Conservation (phyloP, 2,113 vertebrate species). For the Lota lota region DNA sequence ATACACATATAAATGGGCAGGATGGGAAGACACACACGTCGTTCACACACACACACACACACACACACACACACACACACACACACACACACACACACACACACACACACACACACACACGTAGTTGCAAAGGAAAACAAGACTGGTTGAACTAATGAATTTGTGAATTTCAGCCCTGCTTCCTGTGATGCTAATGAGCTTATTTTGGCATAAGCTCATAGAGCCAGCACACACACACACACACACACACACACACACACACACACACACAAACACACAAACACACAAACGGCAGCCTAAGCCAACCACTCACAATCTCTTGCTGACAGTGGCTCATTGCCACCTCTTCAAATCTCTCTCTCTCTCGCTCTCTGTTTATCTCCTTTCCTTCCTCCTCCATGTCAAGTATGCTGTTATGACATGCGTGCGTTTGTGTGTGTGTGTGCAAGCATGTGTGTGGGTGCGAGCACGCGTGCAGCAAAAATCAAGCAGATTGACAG, state of each 20-base stretch:
- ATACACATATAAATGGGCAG: constrained; percentile 12
- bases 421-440: background rate
- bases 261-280: background rate
- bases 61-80: background rate
- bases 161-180: constrained; percentile 57
- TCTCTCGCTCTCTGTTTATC: background rate
- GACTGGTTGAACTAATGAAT: constrained; percentile 57
- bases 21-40: background rate
- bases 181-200: constrained; percentile 66
- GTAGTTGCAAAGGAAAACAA: constrained; percentile 29
- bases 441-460: too few species aligned
- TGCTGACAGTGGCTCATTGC: constrained; percentile 55
- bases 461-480: too few species aligned
- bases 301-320: constrained; percentile 38
- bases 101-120: background rate
- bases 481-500: too few species aligned
- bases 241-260: background rate
- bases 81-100: constrained; percentile 28
- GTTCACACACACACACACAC: constrained; percentile 28
- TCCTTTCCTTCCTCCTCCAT: background rate
- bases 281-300: constrained; percentile 21
- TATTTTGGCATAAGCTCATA: constrained; percentile 65
- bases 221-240: constrained; percentile 15
- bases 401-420: background rate
- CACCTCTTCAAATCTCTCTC: background rate